These are phyloP conservation scores for Strix occidentalis DNA, from an alignment of 2,797 vertebrate species.

Conservation along the genomic window DNA sequence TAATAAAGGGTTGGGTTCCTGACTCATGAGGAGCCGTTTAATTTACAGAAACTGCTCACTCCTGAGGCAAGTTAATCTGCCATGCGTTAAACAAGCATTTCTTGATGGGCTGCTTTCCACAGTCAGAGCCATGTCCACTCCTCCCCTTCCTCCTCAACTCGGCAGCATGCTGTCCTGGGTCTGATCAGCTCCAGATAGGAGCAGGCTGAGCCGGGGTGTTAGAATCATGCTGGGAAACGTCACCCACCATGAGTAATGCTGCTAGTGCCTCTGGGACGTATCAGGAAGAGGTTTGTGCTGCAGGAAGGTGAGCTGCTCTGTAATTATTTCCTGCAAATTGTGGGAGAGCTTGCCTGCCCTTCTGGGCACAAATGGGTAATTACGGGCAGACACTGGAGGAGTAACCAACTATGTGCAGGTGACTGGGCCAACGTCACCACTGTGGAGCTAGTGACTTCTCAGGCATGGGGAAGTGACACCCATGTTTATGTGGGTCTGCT, in stretches of 20 bases:
- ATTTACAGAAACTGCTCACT: neutral
- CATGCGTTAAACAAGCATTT: neutral
- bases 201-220: neutral
- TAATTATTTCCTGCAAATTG: constrained; percentile 36
- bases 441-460: neutral
- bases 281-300: neutral
- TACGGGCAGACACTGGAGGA: neutral
- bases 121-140: neutral
- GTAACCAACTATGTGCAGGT: neutral
- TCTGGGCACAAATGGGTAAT: neutral
- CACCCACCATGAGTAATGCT: constrained; percentile 15
- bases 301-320: constrained; percentile 17
- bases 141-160: neutral
- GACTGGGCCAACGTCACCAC: neutral
- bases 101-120: constrained; percentile 15
- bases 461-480: neutral
- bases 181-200: neutral
- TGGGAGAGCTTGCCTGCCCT: neutral
- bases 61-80: neutral
- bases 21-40: neutral
- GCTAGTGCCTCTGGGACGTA: neutral
- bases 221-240: neutral
- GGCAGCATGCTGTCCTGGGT: neutral
- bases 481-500: neutral
- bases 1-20: neutral